Evolutionary conservation across 1,140 invertebrate genomes (phyloP).

Genomic region (Pygmarrhopalites habei): DNA sequence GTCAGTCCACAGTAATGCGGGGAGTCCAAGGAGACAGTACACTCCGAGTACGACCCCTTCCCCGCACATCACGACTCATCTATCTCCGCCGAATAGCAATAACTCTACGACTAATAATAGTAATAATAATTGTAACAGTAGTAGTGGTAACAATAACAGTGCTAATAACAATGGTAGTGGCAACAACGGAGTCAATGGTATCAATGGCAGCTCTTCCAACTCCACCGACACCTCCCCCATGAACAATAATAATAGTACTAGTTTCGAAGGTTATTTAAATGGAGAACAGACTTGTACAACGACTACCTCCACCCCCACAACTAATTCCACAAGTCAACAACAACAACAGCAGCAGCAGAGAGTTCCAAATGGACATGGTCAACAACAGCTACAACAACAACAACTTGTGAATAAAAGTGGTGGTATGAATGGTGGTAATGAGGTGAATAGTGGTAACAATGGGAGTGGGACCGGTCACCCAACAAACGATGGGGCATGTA

Average conservation of each 20-base stretch:
- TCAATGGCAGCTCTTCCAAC: slow-evolving; percentile 23
- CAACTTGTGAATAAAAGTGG: not conserved
- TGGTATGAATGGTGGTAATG: not conserved
- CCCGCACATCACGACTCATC: slow-evolving; percentile 29
- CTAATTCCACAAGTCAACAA: no score
- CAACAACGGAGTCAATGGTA: slow-evolving; percentile 10
- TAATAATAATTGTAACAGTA: slow-evolving; percentile 11
- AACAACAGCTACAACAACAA: slow-evolving; percentile 6
- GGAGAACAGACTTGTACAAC: slow-evolving; percentile 11
- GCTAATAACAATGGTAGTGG: slow-evolving; percentile 25
- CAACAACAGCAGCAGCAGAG: not conserved
- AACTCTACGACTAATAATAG: slow-evolving; percentile 20
- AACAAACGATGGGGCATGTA: no score
- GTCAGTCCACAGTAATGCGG: slow-evolving; percentile 27
- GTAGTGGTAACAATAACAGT: slow-evolving; percentile 23
- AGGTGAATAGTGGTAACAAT: not conserved
- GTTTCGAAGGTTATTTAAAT: slow-evolving; percentile 17
- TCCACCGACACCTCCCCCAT: slow-evolving; percentile 9
- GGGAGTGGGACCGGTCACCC: slow-evolving; percentile 25
- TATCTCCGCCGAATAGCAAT: slow-evolving; percentile 34
- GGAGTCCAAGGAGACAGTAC: slow-evolving; percentile 28
- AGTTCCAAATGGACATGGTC: not conserved
- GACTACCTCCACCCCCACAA: not conserved
- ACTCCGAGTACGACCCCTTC: slow-evolving; percentile 35
- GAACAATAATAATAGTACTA: slow-evolving; percentile 4